Percentiles rank a stretch among this genome's conserved stretches.
These are phyloP conservation scores for Lumbricus terrestris DNA, from an alignment of 2,888 invertebrate genomes.

Conservation along the genomic window DNA sequence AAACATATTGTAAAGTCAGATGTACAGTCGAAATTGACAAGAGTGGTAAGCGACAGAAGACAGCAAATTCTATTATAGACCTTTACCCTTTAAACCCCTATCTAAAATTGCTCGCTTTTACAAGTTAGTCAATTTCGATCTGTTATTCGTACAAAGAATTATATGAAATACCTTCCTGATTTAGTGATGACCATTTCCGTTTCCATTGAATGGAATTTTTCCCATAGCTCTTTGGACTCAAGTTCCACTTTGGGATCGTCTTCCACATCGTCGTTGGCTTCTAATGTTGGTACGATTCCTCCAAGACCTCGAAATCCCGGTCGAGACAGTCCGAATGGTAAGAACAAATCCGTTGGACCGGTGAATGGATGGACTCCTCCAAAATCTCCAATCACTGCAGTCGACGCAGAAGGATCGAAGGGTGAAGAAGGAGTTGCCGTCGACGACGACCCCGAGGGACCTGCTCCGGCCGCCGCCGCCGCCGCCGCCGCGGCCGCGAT, in stretches of 20 bases:
- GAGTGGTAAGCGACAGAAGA: no score
- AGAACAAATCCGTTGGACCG: not conserved
- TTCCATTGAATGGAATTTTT: conserved; percentile 59
- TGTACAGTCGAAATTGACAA: no score
- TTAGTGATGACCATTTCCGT: conserved; percentile 64
- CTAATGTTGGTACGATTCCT: not conserved
- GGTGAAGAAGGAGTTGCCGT: not conserved
- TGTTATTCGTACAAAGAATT: no score
- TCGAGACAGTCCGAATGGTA: not conserved
- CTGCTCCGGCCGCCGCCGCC: not conserved
- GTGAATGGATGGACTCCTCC: not conserved
- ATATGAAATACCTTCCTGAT: conserved; percentile 58
- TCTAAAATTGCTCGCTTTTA: no score
- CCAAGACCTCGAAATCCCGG: not conserved
- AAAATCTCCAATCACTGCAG: not conserved
- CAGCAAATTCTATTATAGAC: no score
- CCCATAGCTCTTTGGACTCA: conserved; percentile 61
- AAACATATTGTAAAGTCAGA: no score
- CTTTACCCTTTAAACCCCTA: no score
- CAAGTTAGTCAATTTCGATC: no score
- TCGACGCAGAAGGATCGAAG: not conserved
- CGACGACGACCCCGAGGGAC: not conserved
- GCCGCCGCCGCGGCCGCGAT: not conserved
- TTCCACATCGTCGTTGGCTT: conserved; percentile 72
- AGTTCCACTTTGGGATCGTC: conserved; percentile 95